Evolutionary conservation across 2,888 invertebrate species (phyloP), one percentile per base, ranked within the genome.

Genomic region (Lordiphosa andalusiaca): DNA sequence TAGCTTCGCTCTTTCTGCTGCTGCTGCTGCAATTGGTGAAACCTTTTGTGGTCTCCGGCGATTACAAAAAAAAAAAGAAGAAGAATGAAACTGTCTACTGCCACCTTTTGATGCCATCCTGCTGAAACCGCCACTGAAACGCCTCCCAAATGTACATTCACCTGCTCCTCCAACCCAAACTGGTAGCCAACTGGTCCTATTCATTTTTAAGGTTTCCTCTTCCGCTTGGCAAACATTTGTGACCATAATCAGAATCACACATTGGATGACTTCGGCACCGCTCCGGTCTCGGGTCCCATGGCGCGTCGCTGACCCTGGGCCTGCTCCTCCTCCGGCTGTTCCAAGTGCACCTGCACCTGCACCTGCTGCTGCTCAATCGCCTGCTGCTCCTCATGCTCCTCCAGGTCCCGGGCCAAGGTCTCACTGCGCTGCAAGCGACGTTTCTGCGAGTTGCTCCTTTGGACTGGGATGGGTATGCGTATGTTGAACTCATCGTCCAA

Each of bases 381-480:
- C 1, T 63, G 65, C 47, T 84, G 65, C 47, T 84, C 85, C 3
- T 84, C 87, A 2, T 33, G 53, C 50, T 64, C 76, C 10, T 86
- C 87, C 25, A 80, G 40, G 40, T 88, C 88, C 2, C 81, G 68
- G 35, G 86, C 88, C 35, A 88, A 37, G 0, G 88, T 88, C 61
- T 88, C 88, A 58, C 88, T 87, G 50, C 88, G 87, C 49, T 84
- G 65, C 51, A 88, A 56, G 4, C 83, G 85, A 0, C 87, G 71
- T 53, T 85, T 86, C 0, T 73, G 60, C 0, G 51, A 63, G 9
- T 44, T 21, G 21, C 30, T 16, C 0, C 52, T 13, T 44, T 49
- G 21, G 6, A 30, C 16, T 7, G 40, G 55, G 36, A 85, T 73
- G 4, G 84, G 74, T 16, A 86, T 66, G 9, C 67, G 53, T 41